Percentiles rank a stretch among this genome's conserved stretches.
Evolutionary conservation across 2,888 invertebrate species (phyloP).

Genomic region (Xestia rhomboidea): DNA sequence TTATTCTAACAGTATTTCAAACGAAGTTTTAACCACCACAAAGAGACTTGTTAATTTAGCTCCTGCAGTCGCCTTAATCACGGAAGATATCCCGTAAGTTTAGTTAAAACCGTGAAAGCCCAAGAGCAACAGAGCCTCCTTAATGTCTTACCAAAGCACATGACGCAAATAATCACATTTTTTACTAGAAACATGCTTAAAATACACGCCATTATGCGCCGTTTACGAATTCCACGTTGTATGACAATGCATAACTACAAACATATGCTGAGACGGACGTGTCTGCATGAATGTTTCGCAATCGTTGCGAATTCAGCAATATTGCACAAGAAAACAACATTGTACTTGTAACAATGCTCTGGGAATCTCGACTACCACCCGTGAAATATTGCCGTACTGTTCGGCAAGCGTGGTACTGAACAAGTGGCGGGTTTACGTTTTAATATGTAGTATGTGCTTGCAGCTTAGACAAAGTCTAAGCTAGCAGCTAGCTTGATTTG

Average conservation of each 20-base stretch:
- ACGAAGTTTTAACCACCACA: too few relatives aligned
- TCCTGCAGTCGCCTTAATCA: too few relatives aligned
- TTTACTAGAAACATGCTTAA: conserved; percentile 45
- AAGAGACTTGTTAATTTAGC: too few relatives aligned
- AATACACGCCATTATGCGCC: conserved; percentile 59
- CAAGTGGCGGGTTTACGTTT: conserved; percentile 39
- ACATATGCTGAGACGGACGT: conserved; percentile 80
- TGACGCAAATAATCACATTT: conserved; percentile 38
- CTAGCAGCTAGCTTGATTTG: conserved; percentile 1
- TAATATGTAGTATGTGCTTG: conserved; percentile 50
- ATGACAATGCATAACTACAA: conserved; percentile 81
- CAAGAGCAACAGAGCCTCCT: neutral
- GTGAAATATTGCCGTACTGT: conserved; percentile 71
- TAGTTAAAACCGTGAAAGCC: too few relatives aligned
- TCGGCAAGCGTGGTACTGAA: conserved; percentile 57
- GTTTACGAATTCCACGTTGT: conserved; percentile 74
- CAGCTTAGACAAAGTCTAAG: conserved; percentile 14
- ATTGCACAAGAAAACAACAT: conserved; percentile 88
- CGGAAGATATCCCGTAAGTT: too few relatives aligned
- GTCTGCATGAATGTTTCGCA: conserved; percentile 81
- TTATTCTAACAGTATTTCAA: too few relatives aligned
- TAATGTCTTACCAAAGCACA: neutral
- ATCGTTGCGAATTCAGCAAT: conserved; percentile 85
- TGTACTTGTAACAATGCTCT: conserved; percentile 85
- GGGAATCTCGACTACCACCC: conserved; percentile 79